A percentile compares a stretch with the other conserved stretches of the same genome.
Conservation (phyloP, 2,113 vertebrate species). For the Pachypanchax playfairii region DNA sequence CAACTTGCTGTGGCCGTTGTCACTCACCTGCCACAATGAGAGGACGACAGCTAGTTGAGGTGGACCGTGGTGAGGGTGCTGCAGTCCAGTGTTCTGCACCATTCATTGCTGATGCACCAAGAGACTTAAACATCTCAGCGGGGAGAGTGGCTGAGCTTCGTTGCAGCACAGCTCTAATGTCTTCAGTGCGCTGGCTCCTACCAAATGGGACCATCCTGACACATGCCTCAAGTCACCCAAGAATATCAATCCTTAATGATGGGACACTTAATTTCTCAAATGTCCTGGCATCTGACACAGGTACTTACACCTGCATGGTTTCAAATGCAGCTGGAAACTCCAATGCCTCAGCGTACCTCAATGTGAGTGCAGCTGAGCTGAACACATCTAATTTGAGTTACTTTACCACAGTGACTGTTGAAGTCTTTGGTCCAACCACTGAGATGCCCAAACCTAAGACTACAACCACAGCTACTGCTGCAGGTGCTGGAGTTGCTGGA, state of each 20-base stretch:
- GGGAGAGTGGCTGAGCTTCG: slow-evolving; percentile 91
- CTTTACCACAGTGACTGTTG: slow-evolving; percentile 97
- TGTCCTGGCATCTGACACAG: slow-evolving; percentile 89
- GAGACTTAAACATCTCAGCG: slow-evolving; percentile 94
- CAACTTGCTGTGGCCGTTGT: slow-evolving; percentile 96
- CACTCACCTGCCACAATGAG: slow-evolving; percentile 91
- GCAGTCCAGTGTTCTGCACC: slow-evolving; percentile 93
- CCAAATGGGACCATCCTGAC: slow-evolving; percentile 94
- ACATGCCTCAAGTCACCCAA: slow-evolving; percentile 90
- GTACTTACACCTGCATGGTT: slow-evolving; percentile 97
- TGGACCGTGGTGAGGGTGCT: slow-evolving; percentile 89
- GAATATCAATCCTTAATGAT: slow-evolving; percentile 91
- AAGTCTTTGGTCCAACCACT: slow-evolving; percentile 88
- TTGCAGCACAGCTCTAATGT: slow-evolving; percentile 92
- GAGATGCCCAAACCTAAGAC: slow-evolving; percentile 90
- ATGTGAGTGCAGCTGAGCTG: slow-evolving; percentile 94
- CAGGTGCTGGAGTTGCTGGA: slow-evolving; percentile 59
- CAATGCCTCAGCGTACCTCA: slow-evolving; percentile 97
- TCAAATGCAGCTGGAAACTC: slow-evolving; percentile 96
- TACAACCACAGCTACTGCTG: slow-evolving; percentile 78
- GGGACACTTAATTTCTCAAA: slow-evolving; percentile 97
- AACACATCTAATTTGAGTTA: slow-evolving; percentile 98
- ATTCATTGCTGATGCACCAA: slow-evolving; percentile 93
- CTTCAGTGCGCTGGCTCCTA: slow-evolving; percentile 92
- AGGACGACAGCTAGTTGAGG: slow-evolving; percentile 92